phyloP scores from a whole-genome alignment of 2,888 invertebrate genomes.

The Geophilus truncorum region DNA sequence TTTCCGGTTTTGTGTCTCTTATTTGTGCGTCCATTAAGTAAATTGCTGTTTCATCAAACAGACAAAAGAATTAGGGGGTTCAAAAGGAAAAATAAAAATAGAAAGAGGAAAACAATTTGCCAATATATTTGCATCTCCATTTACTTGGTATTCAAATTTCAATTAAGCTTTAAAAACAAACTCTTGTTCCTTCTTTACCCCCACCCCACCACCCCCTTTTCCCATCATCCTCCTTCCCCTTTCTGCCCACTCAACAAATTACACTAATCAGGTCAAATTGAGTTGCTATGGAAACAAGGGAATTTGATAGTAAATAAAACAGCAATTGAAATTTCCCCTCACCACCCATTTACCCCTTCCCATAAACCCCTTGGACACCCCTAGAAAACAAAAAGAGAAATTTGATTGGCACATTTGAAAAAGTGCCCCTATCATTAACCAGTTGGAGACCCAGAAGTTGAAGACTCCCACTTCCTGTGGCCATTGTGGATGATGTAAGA shows the following conservation, averaged over 20 bases:
- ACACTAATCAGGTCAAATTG: neutral
- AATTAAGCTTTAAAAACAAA: neutral
- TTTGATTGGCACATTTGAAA: neutral
- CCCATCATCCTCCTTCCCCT: too few species aligned
- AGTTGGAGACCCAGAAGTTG: neutral
- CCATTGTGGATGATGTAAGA: neutral
- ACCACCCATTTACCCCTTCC: neutral
- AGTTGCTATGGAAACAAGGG: neutral
- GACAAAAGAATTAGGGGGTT: neutral
- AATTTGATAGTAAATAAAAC: neutral
- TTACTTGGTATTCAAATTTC: neutral
- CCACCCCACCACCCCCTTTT: neutral
- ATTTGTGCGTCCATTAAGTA: neutral
- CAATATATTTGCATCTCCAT: constrained; percentile 10
- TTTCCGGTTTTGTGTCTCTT: constrained; percentile 4
- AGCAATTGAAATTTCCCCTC: neutral
- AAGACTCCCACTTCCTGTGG: neutral
- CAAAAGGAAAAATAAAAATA: neutral
- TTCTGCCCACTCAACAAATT: constrained; percentile 1
- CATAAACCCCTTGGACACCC: neutral
- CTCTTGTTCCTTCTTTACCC: neutral
- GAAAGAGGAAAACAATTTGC: neutral
- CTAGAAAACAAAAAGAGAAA: neutral
- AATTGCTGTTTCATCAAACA: neutral
- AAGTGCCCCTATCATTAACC: neutral